Evolutionary conservation across 37 sponge, comb jelly and placozoan genomes (phyloP).

Genomic region (Chondrosia reniformis): DNA sequence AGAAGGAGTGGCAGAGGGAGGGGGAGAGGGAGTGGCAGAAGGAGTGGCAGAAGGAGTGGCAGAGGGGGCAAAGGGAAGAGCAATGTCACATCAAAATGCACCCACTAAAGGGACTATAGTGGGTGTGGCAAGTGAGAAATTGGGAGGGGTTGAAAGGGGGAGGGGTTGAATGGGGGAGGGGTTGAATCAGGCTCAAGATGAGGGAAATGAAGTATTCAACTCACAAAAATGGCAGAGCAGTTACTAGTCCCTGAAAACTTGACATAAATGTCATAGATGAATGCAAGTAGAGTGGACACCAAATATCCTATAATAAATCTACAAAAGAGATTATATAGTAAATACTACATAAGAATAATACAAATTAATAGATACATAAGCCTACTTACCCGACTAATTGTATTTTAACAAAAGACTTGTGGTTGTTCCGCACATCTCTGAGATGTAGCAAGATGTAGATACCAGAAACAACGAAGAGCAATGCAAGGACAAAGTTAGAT

Average conservation of each 20-base stretch:
- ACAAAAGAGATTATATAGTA: background rate
- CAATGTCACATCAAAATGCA: no score
- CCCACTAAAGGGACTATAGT: no score
- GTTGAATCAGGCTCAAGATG: no score
- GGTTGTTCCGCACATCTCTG: background rate
- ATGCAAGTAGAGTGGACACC: slow-evolving; percentile 27
- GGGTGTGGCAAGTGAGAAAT: no score
- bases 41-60: no score
- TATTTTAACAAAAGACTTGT: slow-evolving; percentile 5
- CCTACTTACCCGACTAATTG: slow-evolving; percentile 63
- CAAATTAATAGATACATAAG: slow-evolving; percentile 23
- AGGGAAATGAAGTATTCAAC: no score
- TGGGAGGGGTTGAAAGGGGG: no score
- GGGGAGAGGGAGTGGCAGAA: background rate
- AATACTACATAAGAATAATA: background rate
- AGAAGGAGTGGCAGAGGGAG: background rate
- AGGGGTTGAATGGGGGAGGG: no score
- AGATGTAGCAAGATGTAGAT: slow-evolving; percentile 39
- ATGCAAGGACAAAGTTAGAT: slow-evolving; percentile 55
- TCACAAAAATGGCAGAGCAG: slow-evolving; percentile 13
- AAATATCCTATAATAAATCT: slow-evolving; percentile 54
- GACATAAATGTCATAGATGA: slow-evolving; percentile 65
- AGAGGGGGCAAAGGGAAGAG: no score
- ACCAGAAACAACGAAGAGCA: slow-evolving; percentile 48
- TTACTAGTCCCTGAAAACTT: background rate